Percentiles rank a stretch among this genome's conserved stretches.
phyloP scores from a whole-genome alignment of 2,797 vertebrate species.

The Neomorphus geoffroyi region DNA sequence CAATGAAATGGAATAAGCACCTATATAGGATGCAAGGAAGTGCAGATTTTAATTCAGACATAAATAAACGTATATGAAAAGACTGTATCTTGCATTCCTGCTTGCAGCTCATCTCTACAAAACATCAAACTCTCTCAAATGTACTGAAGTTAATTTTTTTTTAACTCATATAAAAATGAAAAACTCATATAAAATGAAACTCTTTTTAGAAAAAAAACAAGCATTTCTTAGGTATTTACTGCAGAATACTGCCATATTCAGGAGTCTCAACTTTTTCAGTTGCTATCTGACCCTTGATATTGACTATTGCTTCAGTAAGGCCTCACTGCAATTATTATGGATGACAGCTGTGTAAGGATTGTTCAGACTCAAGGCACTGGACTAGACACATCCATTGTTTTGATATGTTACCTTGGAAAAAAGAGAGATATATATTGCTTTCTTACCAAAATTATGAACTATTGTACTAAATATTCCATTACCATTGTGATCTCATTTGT shows the following conservation, averaged over 20 bases:
- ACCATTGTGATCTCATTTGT: slow-evolving; percentile 9
- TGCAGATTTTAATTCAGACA: background rate
- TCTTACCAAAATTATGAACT: background rate
- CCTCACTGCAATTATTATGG: background rate
- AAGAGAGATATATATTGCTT: background rate
- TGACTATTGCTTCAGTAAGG: background rate
- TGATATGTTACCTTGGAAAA: background rate
- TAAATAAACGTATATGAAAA: background rate
- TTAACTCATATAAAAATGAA: background rate
- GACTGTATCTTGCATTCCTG: background rate
- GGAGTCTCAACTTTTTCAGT: background rate
- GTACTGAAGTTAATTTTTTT: background rate
- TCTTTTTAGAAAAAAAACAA: background rate
- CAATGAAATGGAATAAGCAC: background rate
- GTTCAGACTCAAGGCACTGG: slow-evolving; percentile 11
- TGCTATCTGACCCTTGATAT: background rate
- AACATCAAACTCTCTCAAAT: background rate
- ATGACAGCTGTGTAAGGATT: background rate
- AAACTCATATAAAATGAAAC: background rate
- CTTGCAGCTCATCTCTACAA: background rate
- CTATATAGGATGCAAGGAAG: background rate
- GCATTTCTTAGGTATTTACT: background rate
- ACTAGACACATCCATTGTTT: background rate
- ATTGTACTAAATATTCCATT: slow-evolving; percentile 29
- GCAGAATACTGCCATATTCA: background rate